A percentile compares a stretch with the other conserved stretches of the same genome.
phyloP scores from a whole-genome alignment of 2,113 vertebrate species.

The Meles meles region DNA sequence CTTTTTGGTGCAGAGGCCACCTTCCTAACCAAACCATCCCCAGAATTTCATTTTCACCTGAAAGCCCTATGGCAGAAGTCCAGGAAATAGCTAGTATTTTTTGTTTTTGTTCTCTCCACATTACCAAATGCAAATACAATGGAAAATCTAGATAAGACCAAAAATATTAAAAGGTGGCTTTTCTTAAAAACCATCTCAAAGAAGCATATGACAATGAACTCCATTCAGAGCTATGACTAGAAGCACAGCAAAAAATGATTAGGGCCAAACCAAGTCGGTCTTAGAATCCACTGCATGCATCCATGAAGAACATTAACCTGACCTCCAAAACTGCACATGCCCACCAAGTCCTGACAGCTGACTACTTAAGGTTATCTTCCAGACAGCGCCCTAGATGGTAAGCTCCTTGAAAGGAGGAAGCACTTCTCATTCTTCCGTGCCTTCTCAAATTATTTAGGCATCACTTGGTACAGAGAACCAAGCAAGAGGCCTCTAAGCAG shows the following conservation, averaged over 20 bases:
- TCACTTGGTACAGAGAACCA: neutral
- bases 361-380: neutral
- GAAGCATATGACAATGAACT: neutral
- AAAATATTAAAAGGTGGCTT: neutral
- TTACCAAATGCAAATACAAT: neutral
- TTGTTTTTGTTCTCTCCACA: neutral
- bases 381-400: neutral
- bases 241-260: neutral
- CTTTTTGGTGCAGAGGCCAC: neutral
- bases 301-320: neutral
- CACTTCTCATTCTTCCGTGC: neutral
- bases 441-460: neutral
- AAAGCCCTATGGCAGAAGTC: neutral
- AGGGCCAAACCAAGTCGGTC: neutral
- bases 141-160: neutral
- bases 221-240: neutral
- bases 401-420: neutral
- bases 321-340: neutral
- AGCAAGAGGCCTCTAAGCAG: neutral
- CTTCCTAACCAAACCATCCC: neutral
- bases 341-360: neutral
- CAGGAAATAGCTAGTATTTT: neutral
- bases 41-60: neutral
- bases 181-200: conserved; percentile 8
- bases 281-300: neutral